Base-by-base conservation (phyloP, 1,140 invertebrate species). In the Macrobrachium rosenbergii region DNA sequence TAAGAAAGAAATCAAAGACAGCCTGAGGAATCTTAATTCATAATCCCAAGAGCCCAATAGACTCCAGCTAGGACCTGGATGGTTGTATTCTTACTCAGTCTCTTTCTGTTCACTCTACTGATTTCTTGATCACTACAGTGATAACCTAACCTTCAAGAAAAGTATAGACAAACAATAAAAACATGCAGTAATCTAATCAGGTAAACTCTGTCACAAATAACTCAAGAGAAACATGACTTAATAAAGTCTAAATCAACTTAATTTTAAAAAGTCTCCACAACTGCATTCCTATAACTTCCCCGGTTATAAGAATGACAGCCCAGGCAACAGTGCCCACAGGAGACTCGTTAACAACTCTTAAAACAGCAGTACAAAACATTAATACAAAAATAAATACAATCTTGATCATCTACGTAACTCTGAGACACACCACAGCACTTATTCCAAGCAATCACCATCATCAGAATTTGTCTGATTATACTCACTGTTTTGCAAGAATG, bases 231-330 rank as follows among this genome's bases (percentile, higher is more conserved):
- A 58, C 45, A 16, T 16, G 45, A 59, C 11, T 58, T 52, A 0
- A 14, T 7, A 17, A n/a, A 17, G 10, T 62, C 45, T 37, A 63
- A 28, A 5, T 19, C 21, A 37, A 64, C 19, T 14, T 67, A 19
- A 23, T 8, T 52, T 52, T 10, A 52, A 52, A 52, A 52, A 2
- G 52, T 45, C 64, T n/a, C 45, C 28, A 17, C 0, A 28, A 14
- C 63, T 75, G 83, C 83, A 84, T 84, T 84, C 83, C 63, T 84
- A 78, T 67, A 84, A 84, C 83, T 84, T 84, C 83, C 83, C 83
- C 83, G 28, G 83, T 84, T 84, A 43, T 84, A 64, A 64, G 83
- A 84, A 84, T 84, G 83, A 11, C 83, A 62, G 52, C 14, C 8
- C 62, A 45, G 43, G 52, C 43, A n/a, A 17, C 7, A 28, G 21